Base-by-base conservation (phyloP, 2,797 vertebrate species). In the Bovichtus diacanthus region DNA sequence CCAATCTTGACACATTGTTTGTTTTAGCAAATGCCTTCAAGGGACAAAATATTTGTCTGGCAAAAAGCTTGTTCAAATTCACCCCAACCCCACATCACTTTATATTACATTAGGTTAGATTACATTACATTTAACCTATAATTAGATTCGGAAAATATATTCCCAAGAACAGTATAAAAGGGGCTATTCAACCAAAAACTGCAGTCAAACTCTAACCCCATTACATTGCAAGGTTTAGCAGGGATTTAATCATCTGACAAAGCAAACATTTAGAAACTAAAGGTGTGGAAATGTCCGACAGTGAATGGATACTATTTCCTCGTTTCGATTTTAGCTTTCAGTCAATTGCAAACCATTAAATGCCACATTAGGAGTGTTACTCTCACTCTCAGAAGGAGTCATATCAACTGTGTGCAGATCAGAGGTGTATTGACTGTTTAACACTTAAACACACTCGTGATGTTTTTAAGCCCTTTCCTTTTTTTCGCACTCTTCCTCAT, bases 61-160 rank as follows among this genome's bases (percentile, higher is more conserved):
- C 1, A 10, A 50, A 78, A 51, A 21, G 29, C 58, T 72, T 44
- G 18, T n/a, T 74, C 10, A 46, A 74, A 66, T 41, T 49, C 49
- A 56, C 16, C 38, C 41, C 43, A n/a, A 9, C 9, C 27, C 3
- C 31, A 36, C 41, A 36, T 70, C 60, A 61, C 5, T 4, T 79
- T 58, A 9, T 58, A 75, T 66, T 34, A 5, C 36, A 82, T 83
- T 80, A 72, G 2, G 10, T 56, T 75, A 54, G 25, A 73, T 71
- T 27, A 39, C 23, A 74, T 73, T 64, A 76, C 5, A 23, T 56
- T 53, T 27, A 31, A 25, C 36, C 0, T 53, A 2, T 70, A 78
- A 84, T 82, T 79, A 11, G 34, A 76, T 85, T 59, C 61, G 16
- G 65, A 23, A 51, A 59, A 1, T 71, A 60, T 16, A 34, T 38